Conservation (phyloP, 2,888 invertebrate genomes). For the Nomada ruficornis region DNA sequence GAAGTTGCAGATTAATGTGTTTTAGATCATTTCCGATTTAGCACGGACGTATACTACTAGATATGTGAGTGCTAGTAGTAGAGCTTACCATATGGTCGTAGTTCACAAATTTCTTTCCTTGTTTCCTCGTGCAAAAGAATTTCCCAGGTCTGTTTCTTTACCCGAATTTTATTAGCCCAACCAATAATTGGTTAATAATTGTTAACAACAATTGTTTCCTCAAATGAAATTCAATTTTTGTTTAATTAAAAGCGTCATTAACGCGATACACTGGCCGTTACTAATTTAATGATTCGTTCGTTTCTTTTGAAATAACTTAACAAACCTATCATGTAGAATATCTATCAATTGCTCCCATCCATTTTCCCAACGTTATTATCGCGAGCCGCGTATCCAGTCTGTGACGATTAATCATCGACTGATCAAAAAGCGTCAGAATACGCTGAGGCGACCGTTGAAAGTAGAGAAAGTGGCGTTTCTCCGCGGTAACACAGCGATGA, state of each 20-base stretch:
- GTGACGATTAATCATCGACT: slow-evolving; percentile 1
- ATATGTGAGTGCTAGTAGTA: not conserved
- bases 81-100: not conserved
- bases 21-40: not conserved
- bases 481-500: slow-evolving; percentile 54
- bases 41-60: not conserved
- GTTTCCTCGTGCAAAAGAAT: too few species aligned
- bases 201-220: too few species aligned
- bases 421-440: not conserved
- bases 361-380: slow-evolving; percentile 4
- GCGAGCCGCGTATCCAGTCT: not conserved
- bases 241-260: too few species aligned
- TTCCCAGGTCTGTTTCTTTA: too few species aligned
- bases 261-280: too few species aligned
- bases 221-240: too few species aligned
- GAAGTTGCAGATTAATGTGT: not conserved
- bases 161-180: too few species aligned
- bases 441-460: not conserved
- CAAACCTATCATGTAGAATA: too few species aligned
- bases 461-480: slow-evolving; percentile 29
- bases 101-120: not conserved
- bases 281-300: too few species aligned
- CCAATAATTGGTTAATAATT: too few species aligned
- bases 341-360: not conserved
- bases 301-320: too few species aligned